Conservation (phyloP, 2,888 invertebrate species). For the Eupithecia pulchellata region DNA sequence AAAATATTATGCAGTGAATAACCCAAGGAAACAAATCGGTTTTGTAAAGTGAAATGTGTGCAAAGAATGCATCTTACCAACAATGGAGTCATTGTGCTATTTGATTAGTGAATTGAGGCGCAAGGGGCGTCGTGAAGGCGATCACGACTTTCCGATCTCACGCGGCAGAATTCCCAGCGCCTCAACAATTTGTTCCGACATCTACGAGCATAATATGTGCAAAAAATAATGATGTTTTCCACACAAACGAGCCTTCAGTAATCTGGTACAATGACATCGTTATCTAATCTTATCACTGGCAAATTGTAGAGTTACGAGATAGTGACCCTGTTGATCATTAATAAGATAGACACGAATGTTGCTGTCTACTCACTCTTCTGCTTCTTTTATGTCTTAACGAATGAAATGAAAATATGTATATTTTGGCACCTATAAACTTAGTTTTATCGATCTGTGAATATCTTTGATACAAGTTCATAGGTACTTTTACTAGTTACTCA, state of each 20-base stretch:
- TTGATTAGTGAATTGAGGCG: conserved; percentile 73
- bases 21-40: conserved; percentile 57
- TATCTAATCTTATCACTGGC: conserved; percentile 44
- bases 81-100: conserved; percentile 75
- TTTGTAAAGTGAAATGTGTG: conserved; percentile 63
- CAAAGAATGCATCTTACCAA: conserved; percentile 63
- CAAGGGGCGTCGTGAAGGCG: conserved; percentile 69
- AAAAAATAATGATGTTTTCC: conserved; percentile 52
- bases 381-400: conserved; percentile 15
- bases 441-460: conserved; percentile 14
- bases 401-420: too few relatives aligned
- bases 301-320: conserved; percentile 42
- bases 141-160: conserved; percentile 78
- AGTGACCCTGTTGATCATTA: conserved; percentile 38
- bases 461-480: conserved; percentile 7
- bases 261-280: conserved; percentile 40
- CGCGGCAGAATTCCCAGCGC: conserved; percentile 68
- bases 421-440: conserved; percentile 2
- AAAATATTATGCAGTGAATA: conserved; percentile 12
- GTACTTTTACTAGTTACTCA: background rate
- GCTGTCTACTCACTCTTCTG: conserved; percentile 1
- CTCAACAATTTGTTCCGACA: conserved; percentile 63
- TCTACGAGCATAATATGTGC: conserved; percentile 51
- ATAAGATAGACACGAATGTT: conserved; percentile 31
- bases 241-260: conserved; percentile 40